Evolutionary conservation across 2,113 vertebrate species (phyloP), one percentile per base, ranked within the genome.

Genomic region (Gallinago media): DNA sequence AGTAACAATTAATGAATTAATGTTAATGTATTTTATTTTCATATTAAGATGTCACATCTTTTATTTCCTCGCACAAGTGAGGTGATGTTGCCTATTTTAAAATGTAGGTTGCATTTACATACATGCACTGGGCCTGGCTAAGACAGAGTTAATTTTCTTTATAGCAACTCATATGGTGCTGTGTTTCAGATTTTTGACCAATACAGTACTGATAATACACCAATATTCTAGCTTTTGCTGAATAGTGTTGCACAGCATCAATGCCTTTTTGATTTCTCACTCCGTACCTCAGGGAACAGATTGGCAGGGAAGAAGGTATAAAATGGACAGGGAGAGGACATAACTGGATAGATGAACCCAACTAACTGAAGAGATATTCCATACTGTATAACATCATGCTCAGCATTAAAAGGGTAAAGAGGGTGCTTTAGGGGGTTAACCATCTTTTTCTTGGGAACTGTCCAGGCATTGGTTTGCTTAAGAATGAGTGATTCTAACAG

Each of bases 391-490:
- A 31, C 2, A 1, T 16, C 34, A 75, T 29, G 20, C 42, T 67
- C 10, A 82, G 18, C 4, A 20, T 29, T 47, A 68, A 23, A 32
- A 46, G 15, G 5, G 11, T 20, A 44, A 34, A 32, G 38, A n/a
- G 1, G 2, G 6, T 0, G 0, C 9, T 75, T 46, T 10, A 23
- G 7, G 3, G 5, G 9, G 3, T 52, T n/a, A 52, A 32, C 29
- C 8, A 19, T 22, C 8, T 46, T 56, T 76, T 62, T 2, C 36
- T 40, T 3, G 6, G 26, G 56, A 93, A 27, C 6, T 63, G 12
- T 1, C 3, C 59, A 55, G 11, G 15, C 11, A 50, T 50, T 0
- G 0, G 6, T 59, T 14, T 44, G 34, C 42, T 16, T 13, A 47
- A 49, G 15, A 4, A 6, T 31, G 11, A 68, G 29, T 61, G 5